Evolutionary conservation across 2,888 invertebrate species (phyloP).

Genomic region (Pecten maximus): DNA sequence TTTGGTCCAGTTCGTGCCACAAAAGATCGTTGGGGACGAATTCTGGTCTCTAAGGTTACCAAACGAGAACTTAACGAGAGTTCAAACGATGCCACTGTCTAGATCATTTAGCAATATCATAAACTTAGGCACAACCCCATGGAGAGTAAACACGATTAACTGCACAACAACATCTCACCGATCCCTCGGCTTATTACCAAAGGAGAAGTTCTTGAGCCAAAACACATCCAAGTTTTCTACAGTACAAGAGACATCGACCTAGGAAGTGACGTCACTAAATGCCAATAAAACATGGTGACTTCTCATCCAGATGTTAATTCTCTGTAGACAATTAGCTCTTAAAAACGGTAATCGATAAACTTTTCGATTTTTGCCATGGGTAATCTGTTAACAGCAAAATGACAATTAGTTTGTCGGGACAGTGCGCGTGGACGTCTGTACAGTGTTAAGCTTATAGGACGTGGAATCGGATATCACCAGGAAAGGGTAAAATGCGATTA

Average conservation of each 20-base stretch:
- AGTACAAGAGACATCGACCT: neutral
- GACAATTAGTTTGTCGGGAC: neutral
- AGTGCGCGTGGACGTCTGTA: neutral
- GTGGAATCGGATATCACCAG: neutral
- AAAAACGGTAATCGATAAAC: neutral
- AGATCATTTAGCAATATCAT: no score
- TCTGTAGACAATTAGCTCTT: neutral
- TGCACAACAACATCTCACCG: no score
- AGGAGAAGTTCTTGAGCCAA: no score
- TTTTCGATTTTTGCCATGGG: constrained; percentile 1
- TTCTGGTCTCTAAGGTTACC: no score
- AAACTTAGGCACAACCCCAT: no score
- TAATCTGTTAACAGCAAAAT: neutral
- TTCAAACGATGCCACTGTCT: no score
- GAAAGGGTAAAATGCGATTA: neutral
- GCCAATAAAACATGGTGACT: neutral
- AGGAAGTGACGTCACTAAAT: neutral
- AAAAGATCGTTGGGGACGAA: no score
- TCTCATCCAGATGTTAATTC: neutral
- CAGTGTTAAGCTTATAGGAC: neutral
- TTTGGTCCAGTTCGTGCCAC: no score
- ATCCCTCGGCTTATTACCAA: no score
- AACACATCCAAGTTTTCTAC: no score
- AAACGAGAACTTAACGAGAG: no score
- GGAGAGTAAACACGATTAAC: no score